These are phyloP conservation scores for Nannobrachium achirus DNA, from an alignment of 2,113 vertebrate genomes.

Conservation along the genomic window DNA sequence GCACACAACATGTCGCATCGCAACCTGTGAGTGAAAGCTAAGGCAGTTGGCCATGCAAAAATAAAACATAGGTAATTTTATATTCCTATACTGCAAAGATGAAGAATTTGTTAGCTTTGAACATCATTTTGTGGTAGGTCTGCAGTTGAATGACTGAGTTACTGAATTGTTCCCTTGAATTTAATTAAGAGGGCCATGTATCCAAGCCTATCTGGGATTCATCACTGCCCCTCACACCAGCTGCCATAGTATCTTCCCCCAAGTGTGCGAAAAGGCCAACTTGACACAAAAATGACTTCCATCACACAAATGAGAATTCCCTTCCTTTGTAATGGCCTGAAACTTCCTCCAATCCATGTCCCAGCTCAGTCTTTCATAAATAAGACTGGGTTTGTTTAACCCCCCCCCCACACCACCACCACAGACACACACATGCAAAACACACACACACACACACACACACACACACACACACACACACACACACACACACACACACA, in stretches of 20 bases:
- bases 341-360: constrained; percentile 22
- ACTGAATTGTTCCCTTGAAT: not conserved
- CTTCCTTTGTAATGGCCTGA: constrained; percentile 14
- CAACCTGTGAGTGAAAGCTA: not conserved
- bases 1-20: too few species aligned
- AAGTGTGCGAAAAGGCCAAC: not conserved
- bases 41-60: too few species aligned
- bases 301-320: constrained; percentile 18
- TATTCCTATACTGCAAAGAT: too few species aligned
- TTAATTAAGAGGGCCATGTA: constrained; percentile 7
- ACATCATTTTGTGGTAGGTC: too few species aligned
- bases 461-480: too few species aligned
- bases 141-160: too few species aligned
- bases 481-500: too few species aligned
- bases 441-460: too few species aligned
- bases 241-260: not conserved
- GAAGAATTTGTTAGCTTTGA: too few species aligned
- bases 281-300: constrained; percentile 20
- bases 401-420: too few species aligned
- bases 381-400: constrained; percentile 55
- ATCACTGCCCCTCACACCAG: not conserved
- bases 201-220: not conserved
- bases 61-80: not conserved
- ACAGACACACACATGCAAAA: too few species aligned
- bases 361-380: constrained; percentile 17